phyloP scores from a whole-genome alignment of 2,888 invertebrate species.

The Eupithecia exiguata region DNA sequence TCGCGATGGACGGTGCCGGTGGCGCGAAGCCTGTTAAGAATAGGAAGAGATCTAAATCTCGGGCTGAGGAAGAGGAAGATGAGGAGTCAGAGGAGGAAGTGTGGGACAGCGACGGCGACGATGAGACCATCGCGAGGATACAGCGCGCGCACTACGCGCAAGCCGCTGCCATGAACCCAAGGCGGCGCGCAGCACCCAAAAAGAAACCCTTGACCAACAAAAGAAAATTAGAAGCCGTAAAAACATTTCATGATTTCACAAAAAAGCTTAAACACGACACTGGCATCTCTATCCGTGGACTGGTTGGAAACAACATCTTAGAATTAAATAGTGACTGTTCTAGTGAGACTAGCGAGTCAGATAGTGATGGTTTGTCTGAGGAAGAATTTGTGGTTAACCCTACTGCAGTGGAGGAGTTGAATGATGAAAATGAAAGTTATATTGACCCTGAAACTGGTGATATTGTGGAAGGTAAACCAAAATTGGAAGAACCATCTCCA shows the following conservation, averaged over 20 bases:
- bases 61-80: conserved; percentile 60
- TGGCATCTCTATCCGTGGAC: conserved; percentile 77
- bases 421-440: conserved; percentile 78
- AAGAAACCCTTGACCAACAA: conserved; percentile 78
- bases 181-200: conserved; percentile 67
- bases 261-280: conserved; percentile 82
- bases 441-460: conserved; percentile 82
- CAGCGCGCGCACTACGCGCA: conserved; percentile 79
- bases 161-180: conserved; percentile 74
- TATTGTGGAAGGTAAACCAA: conserved; percentile 64
- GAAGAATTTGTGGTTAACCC: conserved; percentile 80
- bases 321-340: conserved; percentile 76
- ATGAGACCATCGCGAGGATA: conserved; percentile 78
- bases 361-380: conserved; percentile 80
- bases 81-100: conserved; percentile 72
- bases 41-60: conserved; percentile 65
- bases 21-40: conserved; percentile 62
- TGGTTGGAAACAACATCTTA: conserved; percentile 78
- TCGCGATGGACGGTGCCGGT: conserved; percentile 70
- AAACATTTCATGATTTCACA: conserved; percentile 79
- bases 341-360: conserved; percentile 74
- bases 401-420: conserved; percentile 74
- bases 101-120: conserved; percentile 77
- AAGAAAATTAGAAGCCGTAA: conserved; percentile 80
- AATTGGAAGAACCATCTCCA: conserved; percentile 38